Percentiles rank a stretch among this genome's conserved stretches.
Conservation (phyloP, 2,797 vertebrate genomes). For the Atherinosoma microstoma region DNA sequence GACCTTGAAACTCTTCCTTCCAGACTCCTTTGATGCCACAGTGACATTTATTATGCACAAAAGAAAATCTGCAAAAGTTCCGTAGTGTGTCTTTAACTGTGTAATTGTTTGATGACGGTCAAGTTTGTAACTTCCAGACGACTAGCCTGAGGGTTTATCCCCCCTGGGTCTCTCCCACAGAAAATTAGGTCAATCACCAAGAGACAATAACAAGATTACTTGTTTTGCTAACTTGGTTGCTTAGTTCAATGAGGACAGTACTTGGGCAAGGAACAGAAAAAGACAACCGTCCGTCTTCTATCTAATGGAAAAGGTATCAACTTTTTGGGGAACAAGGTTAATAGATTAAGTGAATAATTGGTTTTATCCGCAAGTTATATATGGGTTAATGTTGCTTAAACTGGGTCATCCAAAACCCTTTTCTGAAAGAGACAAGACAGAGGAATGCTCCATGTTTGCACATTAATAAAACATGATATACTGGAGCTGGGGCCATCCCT, state of each 20-base stretch:
- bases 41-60: no score
- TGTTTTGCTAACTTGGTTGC: conserved; percentile 44
- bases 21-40: neutral
- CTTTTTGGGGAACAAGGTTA: conserved; percentile 50
- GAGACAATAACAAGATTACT: conserved; percentile 61
- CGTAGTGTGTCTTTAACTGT: conserved; percentile 3
- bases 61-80: conserved; percentile 6
- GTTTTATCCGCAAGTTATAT: conserved; percentile 2
- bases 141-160: conserved; percentile 40
- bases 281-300: conserved; percentile 22
- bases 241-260: conserved; percentile 21
- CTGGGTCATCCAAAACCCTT: neutral
- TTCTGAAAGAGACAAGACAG: neutral
- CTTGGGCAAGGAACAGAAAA: conserved; percentile 21
- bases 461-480: neutral
- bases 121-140: conserved; percentile 25
- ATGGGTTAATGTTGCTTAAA: neutral
- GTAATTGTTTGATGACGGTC: conserved; percentile 22
- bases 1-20: neutral
- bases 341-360: conserved; percentile 21
- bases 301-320: conserved; percentile 16
- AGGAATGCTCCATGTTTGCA: neutral
- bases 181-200: conserved; percentile 59
- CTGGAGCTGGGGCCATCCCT: no score
- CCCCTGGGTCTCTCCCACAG: conserved; percentile 18